Conservation (phyloP, 2,888 invertebrate genomes). For the Epirrita christyi region DNA sequence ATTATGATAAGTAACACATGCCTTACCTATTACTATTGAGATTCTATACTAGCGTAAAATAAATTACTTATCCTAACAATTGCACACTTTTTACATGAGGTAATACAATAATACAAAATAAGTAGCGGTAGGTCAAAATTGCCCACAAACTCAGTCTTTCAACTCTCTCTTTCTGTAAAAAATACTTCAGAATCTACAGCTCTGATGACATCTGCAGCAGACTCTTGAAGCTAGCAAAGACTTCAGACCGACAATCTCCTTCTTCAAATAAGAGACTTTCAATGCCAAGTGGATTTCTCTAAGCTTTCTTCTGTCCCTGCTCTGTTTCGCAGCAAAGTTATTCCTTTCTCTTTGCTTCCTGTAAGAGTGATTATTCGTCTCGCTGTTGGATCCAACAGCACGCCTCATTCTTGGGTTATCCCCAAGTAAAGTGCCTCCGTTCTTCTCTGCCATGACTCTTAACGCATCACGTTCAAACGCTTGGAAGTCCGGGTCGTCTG, state of each 20-base stretch:
- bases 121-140: not conserved
- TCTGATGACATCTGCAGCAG: slow-evolving; percentile 50
- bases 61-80: slow-evolving; percentile 26
- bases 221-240: slow-evolving; percentile 47
- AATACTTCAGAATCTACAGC: slow-evolving; percentile 41
- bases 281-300: slow-evolving; percentile 97
- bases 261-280: slow-evolving; percentile 90
- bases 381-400: slow-evolving; percentile 56
- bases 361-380: slow-evolving; percentile 90
- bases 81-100: slow-evolving; percentile 24
- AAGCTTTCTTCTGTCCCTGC: slow-evolving; percentile 94
- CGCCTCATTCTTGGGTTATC: slow-evolving; percentile 89
- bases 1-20: slow-evolving; percentile 4
- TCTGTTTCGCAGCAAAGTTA: slow-evolving; percentile 97
- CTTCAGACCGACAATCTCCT: slow-evolving; percentile 57
- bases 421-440: slow-evolving; percentile 77
- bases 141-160: slow-evolving; percentile 7
- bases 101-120: slow-evolving; percentile 11
- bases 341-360: slow-evolving; percentile 95
- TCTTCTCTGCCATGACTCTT: slow-evolving; percentile 86
- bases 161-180: no score
- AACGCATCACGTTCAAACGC: slow-evolving; percentile 88
- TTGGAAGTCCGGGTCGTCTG: slow-evolving; percentile 85
- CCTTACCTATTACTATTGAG: slow-evolving; percentile 14
- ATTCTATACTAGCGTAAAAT: slow-evolving; percentile 13